Conservation (phyloP, 1,140 invertebrate genomes). For the Zaprionus taronus region DNA sequence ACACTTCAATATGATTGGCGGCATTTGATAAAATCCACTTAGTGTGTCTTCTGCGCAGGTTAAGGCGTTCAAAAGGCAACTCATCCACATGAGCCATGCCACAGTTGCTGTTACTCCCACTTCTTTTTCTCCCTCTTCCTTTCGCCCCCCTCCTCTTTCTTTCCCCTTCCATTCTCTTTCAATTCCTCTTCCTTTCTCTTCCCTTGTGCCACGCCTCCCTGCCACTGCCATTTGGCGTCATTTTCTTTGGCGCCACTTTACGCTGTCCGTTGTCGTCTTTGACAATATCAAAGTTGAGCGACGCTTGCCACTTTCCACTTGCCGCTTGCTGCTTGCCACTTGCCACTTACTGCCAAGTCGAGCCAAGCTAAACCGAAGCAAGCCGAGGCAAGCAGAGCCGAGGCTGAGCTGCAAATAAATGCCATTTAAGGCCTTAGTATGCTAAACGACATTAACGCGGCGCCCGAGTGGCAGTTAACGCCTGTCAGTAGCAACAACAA, state of each 20-base stretch:
- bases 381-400: neutral
- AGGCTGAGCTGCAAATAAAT: conserved; percentile 69
- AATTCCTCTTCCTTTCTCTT: no score
- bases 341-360: conserved; percentile 18
- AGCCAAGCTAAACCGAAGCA: neutral
- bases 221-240: conserved; percentile 24
- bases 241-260: conserved; percentile 45
- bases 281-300: conserved; percentile 73
- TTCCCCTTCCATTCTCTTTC: neutral
- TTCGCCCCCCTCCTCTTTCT: no score
- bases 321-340: conserved; percentile 5
- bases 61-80: conserved; percentile 21
- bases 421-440: conserved; percentile 80
- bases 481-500: conserved; percentile 57
- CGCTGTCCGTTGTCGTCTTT: conserved; percentile 33
- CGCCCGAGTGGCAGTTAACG: conserved; percentile 77
- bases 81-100: neutral
- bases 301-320: conserved; percentile 26
- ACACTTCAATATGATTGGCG: conserved; percentile 32
- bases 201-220: neutral
- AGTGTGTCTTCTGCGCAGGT: conserved; percentile 32
- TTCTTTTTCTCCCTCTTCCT: neutral
- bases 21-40: conserved; percentile 76
- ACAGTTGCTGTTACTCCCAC: neutral
- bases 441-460: conserved; percentile 76